Evolutionary conservation across 2,797 vertebrate species (phyloP).

Genomic region (Rachycentron canadum): DNA sequence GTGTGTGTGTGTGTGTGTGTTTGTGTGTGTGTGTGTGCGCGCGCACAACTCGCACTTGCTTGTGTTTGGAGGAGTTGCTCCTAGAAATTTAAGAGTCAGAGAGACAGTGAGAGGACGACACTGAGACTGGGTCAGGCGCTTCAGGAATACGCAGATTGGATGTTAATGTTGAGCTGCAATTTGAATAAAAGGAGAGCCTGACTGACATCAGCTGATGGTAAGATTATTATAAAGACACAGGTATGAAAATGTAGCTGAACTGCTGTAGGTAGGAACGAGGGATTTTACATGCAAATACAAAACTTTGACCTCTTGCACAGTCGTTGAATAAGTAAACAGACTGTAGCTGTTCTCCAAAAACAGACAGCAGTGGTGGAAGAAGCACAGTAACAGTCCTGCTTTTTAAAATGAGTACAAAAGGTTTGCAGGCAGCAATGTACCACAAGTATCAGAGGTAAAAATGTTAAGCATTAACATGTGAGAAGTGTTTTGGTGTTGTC

Average conservation of each 20-base stretch:
- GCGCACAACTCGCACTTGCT: too few relatives aligned
- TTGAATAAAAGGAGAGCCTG: constrained; percentile 54
- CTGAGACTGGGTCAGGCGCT: constrained; percentile 20
- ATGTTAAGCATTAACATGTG: not conserved
- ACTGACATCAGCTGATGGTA: constrained; percentile 76
- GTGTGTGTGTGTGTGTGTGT: constrained; percentile 17
- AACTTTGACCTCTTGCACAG: not conserved
- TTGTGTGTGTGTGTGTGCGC: constrained; percentile 26
- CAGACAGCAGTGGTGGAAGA: too few relatives aligned
- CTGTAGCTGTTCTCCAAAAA: too few relatives aligned
- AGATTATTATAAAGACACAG: constrained; percentile 35
- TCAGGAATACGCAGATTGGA: constrained; percentile 45
- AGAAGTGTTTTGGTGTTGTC: not conserved
- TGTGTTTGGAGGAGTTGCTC: constrained; percentile 42
- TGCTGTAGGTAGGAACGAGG: not conserved
- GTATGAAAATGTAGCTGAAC: not conserved
- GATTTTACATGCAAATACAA: not conserved
- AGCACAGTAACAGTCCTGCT: too few relatives aligned
- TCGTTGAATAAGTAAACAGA: constrained; percentile 11
- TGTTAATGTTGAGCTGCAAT: constrained; percentile 36
- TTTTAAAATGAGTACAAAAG: too few relatives aligned
- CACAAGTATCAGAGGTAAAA: too few relatives aligned
- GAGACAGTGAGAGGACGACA: constrained; percentile 25
- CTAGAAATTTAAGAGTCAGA: constrained; percentile 61
- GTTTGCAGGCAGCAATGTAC: too few relatives aligned